Conservation (phyloP, 2,797 vertebrate genomes). For the Macrochelys suwanniensis region DNA sequence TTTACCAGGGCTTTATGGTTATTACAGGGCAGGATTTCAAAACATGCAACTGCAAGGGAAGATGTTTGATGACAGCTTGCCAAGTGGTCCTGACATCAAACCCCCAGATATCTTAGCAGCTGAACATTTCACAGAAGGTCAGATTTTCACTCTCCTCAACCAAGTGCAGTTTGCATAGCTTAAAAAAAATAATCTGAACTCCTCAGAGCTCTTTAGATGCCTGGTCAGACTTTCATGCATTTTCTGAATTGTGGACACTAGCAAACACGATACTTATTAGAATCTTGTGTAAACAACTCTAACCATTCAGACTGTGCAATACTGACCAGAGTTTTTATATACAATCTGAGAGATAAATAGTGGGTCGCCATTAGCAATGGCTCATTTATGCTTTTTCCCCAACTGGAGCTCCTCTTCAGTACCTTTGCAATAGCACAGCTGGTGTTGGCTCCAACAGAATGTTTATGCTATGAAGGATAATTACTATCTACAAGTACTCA, state of each 20-base stretch:
- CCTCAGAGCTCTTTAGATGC: neutral
- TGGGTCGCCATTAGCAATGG: neutral
- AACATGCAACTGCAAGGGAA: constrained; percentile 14
- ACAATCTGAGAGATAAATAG: neutral
- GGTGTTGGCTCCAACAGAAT: neutral
- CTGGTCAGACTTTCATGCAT: neutral
- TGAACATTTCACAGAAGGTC: accelerated
- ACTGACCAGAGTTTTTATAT: too few species aligned
- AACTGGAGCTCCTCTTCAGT: neutral
- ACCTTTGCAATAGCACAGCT: constrained; percentile 32
- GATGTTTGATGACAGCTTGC: neutral
- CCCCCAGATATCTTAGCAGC: neutral
- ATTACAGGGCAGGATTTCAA: neutral
- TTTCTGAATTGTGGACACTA: neutral
- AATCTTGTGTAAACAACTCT: neutral
- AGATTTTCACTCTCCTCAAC: neutral
- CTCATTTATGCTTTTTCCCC: neutral
- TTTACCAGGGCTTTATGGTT: constrained; percentile 12
- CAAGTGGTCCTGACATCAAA: constrained; percentile 12
- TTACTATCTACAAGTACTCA: constrained; percentile 23
- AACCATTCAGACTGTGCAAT: neutral
- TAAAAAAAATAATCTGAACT: neutral
- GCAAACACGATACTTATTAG: neutral
- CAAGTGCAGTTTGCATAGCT: neutral
- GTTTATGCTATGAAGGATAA: constrained; percentile 52